Evolutionary conservation across 2,888 invertebrate species (phyloP).

Genomic region (Frankliniella intonsa): DNA sequence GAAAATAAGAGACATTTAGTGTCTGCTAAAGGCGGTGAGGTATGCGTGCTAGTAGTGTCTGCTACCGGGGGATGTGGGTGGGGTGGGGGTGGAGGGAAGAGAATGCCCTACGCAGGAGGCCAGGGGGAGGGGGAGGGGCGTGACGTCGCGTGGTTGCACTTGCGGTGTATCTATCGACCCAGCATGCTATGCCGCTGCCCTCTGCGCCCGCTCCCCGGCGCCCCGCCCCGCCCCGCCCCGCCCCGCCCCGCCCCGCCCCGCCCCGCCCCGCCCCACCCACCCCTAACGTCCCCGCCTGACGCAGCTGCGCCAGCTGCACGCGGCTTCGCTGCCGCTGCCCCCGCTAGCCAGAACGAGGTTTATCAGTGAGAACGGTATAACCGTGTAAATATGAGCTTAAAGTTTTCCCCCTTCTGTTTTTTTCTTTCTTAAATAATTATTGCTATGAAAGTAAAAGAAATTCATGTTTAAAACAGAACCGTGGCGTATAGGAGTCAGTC

Average conservation of each 20-base stretch:
- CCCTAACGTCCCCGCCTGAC: not conserved
- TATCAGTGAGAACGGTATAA: too few relatives aligned
- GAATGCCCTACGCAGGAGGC: not conserved
- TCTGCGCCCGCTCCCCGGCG: not conserved
- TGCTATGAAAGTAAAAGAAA: too few relatives aligned
- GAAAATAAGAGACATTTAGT: not conserved
- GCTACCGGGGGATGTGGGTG: not conserved
- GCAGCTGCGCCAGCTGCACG: not conserved
- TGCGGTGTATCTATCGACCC: conserved; percentile 26
- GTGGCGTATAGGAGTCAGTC: too few relatives aligned
- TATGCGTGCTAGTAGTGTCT: not conserved
- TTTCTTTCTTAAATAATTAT: too few relatives aligned
- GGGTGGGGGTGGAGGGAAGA: not conserved
- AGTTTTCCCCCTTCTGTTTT: too few relatives aligned
- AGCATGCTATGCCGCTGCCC: not conserved
- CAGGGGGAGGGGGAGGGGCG: not conserved
- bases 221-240: not conserved
- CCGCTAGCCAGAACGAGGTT: too few relatives aligned
- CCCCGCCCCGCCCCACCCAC: not conserved
- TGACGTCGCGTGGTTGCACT: conserved; percentile 25
- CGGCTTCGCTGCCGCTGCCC: not conserved
- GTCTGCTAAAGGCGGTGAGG: too few relatives aligned
- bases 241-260: not conserved
- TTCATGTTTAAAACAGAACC: too few relatives aligned
- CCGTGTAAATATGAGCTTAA: too few relatives aligned